phyloP scores from a whole-genome alignment of 2,888 invertebrate species.

The Heliconius aoede region DNA sequence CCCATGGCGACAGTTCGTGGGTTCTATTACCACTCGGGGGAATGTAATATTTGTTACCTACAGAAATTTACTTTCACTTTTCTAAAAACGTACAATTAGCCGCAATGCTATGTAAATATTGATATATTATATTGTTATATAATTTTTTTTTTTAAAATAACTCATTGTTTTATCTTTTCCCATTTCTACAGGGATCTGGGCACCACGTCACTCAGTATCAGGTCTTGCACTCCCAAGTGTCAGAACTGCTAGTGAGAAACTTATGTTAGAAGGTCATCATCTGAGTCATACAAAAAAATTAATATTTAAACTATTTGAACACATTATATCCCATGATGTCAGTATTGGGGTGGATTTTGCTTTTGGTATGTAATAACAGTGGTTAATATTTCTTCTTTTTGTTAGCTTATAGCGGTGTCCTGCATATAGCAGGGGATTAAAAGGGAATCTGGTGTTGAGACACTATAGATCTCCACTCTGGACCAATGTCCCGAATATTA shows the following conservation, averaged over 20 bases:
- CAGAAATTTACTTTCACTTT: no score
- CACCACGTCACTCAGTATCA: conserved; percentile 75
- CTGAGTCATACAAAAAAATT: conserved; percentile 86
- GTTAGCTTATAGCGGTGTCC: neutral
- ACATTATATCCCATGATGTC: conserved; percentile 90
- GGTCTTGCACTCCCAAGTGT: conserved; percentile 85
- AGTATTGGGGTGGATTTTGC: conserved; percentile 88
- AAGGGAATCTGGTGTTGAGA: neutral
- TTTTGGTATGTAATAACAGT: conserved; percentile 75
- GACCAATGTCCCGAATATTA: neutral
- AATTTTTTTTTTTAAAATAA: neutral
- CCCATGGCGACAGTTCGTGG: neutral
- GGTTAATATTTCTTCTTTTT: neutral
- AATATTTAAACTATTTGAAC: conserved; percentile 91
- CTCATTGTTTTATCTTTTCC: neutral
- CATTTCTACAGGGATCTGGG: conserved; percentile 72
- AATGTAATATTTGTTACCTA: neutral
- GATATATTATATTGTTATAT: no score
- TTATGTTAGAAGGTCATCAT: conserved; percentile 84
- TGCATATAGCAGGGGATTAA: neutral
- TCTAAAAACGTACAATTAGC: no score
- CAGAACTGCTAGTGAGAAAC: conserved; percentile 85
- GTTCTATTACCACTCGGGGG: neutral
- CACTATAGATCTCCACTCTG: neutral
- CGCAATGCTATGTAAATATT: no score